Evolutionary conservation across 2,888 invertebrate genomes (phyloP).

Genomic region (Adineta ricciae): DNA sequence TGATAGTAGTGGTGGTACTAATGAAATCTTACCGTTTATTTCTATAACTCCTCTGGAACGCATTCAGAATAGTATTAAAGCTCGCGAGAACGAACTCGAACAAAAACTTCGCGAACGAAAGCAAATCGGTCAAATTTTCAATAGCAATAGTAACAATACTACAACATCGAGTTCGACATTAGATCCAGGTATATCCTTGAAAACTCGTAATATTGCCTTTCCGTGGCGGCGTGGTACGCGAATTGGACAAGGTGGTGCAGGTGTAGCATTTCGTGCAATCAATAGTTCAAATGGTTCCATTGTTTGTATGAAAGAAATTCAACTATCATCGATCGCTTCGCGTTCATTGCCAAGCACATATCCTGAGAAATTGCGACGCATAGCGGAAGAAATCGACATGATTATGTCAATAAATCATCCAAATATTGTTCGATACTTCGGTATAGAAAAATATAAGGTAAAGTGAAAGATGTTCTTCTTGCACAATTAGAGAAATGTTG

Average conservation of each 20-base stretch:
- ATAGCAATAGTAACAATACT: background rate
- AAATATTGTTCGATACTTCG: conserved; percentile 15
- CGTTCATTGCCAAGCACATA: conserved; percentile 8
- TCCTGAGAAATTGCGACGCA: conserved; percentile 1
- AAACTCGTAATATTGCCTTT: conserved; percentile 1
- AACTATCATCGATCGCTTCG: background rate
- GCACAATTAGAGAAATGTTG: too few relatives aligned
- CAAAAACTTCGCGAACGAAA: background rate
- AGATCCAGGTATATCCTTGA: background rate
- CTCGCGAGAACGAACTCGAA: background rate
- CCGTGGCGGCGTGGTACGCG: conserved; percentile 2
- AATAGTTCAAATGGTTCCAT: conserved; percentile 13
- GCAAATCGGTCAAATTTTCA: background rate
- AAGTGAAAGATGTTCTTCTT: background rate
- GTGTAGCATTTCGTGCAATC: conserved; percentile 5
- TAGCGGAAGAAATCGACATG: conserved; percentile 14
- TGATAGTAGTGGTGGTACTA: background rate
- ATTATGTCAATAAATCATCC: conserved; percentile 15
- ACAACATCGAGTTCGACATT: background rate
- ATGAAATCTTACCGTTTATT: background rate
- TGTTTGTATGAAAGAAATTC: conserved; percentile 20
- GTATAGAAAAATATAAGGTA: conserved; percentile 19
- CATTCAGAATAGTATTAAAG: background rate
- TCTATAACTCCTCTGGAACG: background rate
- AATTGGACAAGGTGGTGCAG: conserved; percentile 14